Base-by-base conservation (phyloP, 2,888 invertebrate species). In the Nasonia oneida region DNA sequence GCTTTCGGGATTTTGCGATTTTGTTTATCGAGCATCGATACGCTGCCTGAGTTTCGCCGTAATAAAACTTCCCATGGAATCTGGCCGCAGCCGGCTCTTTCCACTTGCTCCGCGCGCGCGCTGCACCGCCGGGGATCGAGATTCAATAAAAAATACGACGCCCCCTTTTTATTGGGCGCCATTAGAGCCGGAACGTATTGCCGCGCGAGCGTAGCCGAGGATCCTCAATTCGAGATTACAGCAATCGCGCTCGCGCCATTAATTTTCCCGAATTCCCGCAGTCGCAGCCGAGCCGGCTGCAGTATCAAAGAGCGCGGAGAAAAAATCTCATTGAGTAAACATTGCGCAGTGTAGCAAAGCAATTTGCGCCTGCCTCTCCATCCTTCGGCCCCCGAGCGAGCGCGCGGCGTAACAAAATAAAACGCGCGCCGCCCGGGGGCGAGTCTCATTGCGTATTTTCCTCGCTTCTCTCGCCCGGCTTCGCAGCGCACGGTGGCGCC, bases 391-490 rank as follows among this genome's bases (percentile, higher is more conserved):
- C n/a, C 39, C 37, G 61, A 29, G 50, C 73, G 18, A 47, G 33
- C 33, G 57, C 37, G 3, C 57, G 33, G 57, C 47, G 74, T 71
- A 76, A 76, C 76, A 50, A 84, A 81, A 61, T 85, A 84, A 84
- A 84, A 53, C 8, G 50, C 18, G 70, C 15, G 15, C 53, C 10
- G 57, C 12, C 39, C 23, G 39, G 23, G n/a, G 18, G 47, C 18
- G 77, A 39, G 47, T 71, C 83, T 83, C 83, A 83, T 86, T 86
- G 83, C 57, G 86, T 86, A 86, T 86, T 86, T 86, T 57, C 37
- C 53, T 57, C 79, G 71, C 80, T n/a, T n/a, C 37, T 37, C 64
- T 70, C 83, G 23, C 64, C 57, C 83, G 71, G 75, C 18, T 3
- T 29, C 14, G 67, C 67, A 29, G 33, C 29, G 33, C 29, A 29